Evolutionary conservation across 2,888 invertebrate species (phyloP).

Genomic region (Incurvaria masculella): DNA sequence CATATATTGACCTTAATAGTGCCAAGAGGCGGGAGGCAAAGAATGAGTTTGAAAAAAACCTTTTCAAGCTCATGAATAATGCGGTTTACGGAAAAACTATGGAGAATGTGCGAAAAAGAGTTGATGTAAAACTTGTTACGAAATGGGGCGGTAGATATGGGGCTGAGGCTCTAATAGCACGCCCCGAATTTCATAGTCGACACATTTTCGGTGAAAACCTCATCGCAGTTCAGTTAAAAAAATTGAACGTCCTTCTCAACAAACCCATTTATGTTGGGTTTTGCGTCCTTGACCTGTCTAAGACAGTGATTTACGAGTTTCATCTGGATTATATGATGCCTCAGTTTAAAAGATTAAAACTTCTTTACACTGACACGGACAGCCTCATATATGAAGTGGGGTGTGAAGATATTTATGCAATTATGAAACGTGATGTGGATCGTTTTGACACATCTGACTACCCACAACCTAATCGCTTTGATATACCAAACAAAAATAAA

Average conservation of each 20-base stretch:
- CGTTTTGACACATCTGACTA: constrained; percentile 11
- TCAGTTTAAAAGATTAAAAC: background rate
- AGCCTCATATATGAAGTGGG: constrained; percentile 9
- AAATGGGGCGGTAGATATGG: constrained; percentile 7
- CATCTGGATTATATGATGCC: constrained; percentile 10
- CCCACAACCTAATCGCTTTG: constrained; percentile 3
- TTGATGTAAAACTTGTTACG: constrained; percentile 11
- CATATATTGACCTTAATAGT: constrained; percentile 18
- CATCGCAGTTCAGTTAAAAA: constrained; percentile 13
- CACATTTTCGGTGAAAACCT: constrained; percentile 13
- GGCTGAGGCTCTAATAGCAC: constrained; percentile 1
- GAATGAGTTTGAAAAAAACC: constrained; percentile 13
- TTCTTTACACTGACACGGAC: constrained; percentile 6
- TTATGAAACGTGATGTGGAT: constrained; percentile 8
- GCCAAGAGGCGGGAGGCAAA: constrained; percentile 7
- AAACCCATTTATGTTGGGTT: constrained; percentile 15
- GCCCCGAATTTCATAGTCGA: constrained; percentile 3
- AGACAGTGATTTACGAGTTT: constrained; percentile 13
- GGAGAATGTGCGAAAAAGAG: constrained; percentile 13
- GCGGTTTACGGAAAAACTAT: constrained; percentile 12
- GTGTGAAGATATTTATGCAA: constrained; percentile 9
- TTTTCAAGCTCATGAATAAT: constrained; percentile 15
- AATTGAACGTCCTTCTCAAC: constrained; percentile 7
- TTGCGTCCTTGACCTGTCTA: constrained; percentile 13
- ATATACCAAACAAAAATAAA: background rate